These are phyloP conservation scores for Melieria picta DNA, from an alignment of 2,888 invertebrate genomes.

Conservation along the genomic window DNA sequence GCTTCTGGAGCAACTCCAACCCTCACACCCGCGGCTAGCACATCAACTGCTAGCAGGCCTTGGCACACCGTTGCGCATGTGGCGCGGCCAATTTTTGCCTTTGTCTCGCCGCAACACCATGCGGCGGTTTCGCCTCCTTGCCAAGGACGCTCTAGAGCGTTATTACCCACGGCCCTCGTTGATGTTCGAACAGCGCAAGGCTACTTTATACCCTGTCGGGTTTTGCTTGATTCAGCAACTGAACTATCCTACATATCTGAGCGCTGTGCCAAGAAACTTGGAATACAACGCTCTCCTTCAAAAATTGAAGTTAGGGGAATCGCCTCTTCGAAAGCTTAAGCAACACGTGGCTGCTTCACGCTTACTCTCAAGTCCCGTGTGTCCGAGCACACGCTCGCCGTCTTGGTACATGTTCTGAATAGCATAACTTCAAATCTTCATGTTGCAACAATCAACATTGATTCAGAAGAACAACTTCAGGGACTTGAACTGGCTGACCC, in stretches of 20 bases:
- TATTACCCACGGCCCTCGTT: no score
- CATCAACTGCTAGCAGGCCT: no score
- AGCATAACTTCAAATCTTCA: not conserved
- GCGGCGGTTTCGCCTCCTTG: not conserved
- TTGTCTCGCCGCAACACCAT: no score
- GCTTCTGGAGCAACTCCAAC: no score
- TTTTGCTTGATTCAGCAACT: not conserved
- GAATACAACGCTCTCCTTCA: no score
- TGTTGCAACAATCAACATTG: not conserved
- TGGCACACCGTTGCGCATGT: no score
- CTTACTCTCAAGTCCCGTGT: not conserved
- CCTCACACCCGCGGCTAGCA: no score
- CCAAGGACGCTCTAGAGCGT: no score
- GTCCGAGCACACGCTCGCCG: not conserved
- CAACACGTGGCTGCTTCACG: not conserved
- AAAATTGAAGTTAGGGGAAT: no score
- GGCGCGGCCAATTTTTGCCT: no score
- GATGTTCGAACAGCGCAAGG: not conserved
- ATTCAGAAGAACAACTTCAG: not conserved
- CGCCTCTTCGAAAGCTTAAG: not conserved
- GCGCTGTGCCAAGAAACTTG: no score
- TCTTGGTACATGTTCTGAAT: not conserved
- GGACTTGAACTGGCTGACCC: constrained; percentile 26
- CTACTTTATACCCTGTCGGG: not conserved
- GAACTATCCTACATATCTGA: not conserved